phyloP scores from a whole-genome alignment of 1,140 invertebrate genomes.

The Micrasema minimum region DNA sequence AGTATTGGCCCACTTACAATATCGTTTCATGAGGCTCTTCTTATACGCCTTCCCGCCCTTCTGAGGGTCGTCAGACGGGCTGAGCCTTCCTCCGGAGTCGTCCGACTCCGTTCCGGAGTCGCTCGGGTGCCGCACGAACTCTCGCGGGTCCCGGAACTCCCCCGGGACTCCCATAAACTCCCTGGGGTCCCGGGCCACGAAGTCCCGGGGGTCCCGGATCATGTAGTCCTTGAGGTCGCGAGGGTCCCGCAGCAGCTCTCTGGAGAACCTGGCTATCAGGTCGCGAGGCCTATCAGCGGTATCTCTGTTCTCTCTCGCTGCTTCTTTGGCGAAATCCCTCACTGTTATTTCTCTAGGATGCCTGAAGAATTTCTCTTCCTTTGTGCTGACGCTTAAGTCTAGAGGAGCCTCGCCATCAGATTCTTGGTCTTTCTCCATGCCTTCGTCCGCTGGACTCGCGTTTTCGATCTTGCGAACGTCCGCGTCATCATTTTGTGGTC shows the following conservation, averaged over 20 bases:
- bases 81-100: conserved; percentile 74
- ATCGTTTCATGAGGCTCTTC: conserved; percentile 88
- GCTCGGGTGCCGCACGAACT: conserved; percentile 64
- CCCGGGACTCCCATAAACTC: conserved; percentile 60
- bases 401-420: conserved; percentile 67
- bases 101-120: conserved; percentile 81
- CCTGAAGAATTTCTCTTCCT: conserved; percentile 50
- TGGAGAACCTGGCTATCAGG: conserved; percentile 58
- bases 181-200: conserved; percentile 56
- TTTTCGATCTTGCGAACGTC: conserved; percentile 50
- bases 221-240: conserved; percentile 41
- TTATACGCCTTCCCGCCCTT: conserved; percentile 82
- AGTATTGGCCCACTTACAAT: conserved; percentile 76
- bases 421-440: conserved; percentile 54
- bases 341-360: conserved; percentile 60
- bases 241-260: conserved; percentile 40
- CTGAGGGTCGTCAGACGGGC: conserved; percentile 66
- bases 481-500: conserved; percentile 32
- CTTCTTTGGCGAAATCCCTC: conserved; percentile 60
- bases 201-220: conserved; percentile 57
- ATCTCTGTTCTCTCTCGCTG: conserved; percentile 47
- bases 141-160: conserved; percentile 63
- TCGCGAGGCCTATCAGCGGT: conserved; percentile 48
- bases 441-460: not conserved
- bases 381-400: conserved; percentile 69